Base-by-base conservation (phyloP, 1,140 invertebrate species). In the Drosophila cardini region DNA sequence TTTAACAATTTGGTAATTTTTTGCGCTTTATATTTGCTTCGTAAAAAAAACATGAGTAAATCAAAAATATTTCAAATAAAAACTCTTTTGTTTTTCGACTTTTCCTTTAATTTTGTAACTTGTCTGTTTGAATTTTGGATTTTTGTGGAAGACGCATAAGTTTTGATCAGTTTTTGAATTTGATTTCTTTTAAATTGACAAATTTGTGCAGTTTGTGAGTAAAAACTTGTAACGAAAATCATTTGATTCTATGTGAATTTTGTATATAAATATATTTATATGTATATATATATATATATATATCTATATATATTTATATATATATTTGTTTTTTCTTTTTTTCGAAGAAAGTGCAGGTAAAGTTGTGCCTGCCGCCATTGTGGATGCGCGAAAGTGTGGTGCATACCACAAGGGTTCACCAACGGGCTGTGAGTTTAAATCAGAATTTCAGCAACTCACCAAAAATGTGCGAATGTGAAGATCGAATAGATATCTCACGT, bases 1-100 rank as follows among this genome's bases (percentile, higher is more conserved):
- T 5, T 69, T 72, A 46, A 38, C 67, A 72, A 48, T 57, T 63
- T 55, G 48, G 64, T 60, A 45, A 70, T 48, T 46, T 10, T 36
- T 48, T 40, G 36, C 26, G 11, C 30, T 42, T 26, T 15, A 48
- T 16, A 9, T 53, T 43, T 55, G 16, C 15, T 60, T 68, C 13
- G 53, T 53, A 65, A 65, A 72, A 65, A 57, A 72, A 72, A 57
- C 67, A 72, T 68, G 45, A 53, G 46, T 72, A 62, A 72, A 74
- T 74, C 21, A 26, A 74, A 74, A 58, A 74, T 56, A 62, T 63
- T 70, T 40, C 2, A 40, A 74, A 74, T 60, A 72, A 71, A 71
- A 76, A 75, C 63, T 67, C 26, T 60, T 55, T 52, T 67, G 42
- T 70, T 64, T 75, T 64, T 70, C 16, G 43, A 48, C n/a, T n/a